These are phyloP conservation scores for Tinamus guttatus DNA, from an alignment of 2,113 vertebrate species.

Conservation along the genomic window DNA sequence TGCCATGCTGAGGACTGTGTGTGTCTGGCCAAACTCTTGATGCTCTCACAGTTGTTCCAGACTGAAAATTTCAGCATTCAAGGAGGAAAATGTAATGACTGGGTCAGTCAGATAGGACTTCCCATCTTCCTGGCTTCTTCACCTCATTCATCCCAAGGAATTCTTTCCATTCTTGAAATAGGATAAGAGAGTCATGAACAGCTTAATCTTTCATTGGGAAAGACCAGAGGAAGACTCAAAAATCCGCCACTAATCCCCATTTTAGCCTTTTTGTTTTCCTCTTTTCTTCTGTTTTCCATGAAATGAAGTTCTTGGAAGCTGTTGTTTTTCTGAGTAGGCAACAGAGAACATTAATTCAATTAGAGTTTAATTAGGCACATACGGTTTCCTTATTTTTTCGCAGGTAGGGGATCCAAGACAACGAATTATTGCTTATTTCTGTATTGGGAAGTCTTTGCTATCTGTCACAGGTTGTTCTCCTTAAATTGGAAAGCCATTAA, in stretches of 20 bases:
- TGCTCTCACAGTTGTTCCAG: not conserved
- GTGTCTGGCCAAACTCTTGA: not conserved
- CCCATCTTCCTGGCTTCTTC: not conserved
- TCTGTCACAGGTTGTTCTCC: not conserved
- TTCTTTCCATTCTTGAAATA: not conserved
- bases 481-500: not conserved
- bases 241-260: not conserved
- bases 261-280: not conserved
- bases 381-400: not conserved
- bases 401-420: not conserved
- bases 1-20: not conserved
- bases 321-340: fast-evolving
- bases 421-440: not conserved
- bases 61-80: not conserved
- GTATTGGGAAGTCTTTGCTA: not conserved
- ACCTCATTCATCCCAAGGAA: not conserved
- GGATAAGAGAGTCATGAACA: not conserved
- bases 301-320: not conserved
- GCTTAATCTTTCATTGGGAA: not conserved
- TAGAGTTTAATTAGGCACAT: not conserved
- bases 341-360: not conserved
- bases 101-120: not conserved
- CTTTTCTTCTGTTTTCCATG: not conserved
- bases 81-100: not conserved
- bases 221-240: not conserved